A percentile compares a stretch with the other conserved stretches of the same genome.
These are phyloP conservation scores for Papilio gigon DNA, from an alignment of 2,888 invertebrate genomes.

Conservation along the genomic window DNA sequence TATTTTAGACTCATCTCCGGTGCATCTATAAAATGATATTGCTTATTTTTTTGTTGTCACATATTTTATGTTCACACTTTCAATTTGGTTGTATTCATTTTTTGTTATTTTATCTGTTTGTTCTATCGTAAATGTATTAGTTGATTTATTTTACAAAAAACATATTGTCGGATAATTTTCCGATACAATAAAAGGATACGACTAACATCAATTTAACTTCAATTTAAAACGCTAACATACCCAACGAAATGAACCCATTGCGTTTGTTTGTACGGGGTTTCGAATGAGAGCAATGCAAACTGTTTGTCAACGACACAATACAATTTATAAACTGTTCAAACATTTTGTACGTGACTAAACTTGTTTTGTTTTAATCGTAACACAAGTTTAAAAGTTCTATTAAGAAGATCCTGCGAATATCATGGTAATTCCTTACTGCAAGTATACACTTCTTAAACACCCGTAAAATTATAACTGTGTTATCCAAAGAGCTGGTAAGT, in stretches of 20 bases:
- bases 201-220: not conserved
- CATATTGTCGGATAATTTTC: too few species aligned
- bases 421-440: too few species aligned
- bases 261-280: conserved; percentile 14
- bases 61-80: too few species aligned
- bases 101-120: not conserved
- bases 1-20: not conserved
- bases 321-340: conserved; percentile 23
- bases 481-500: too few species aligned
- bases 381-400: not conserved
- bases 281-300: conserved; percentile 21
- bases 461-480: too few species aligned
- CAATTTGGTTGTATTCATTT: too few species aligned
- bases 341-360: conserved; percentile 20
- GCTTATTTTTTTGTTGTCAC: not conserved
- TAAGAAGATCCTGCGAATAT: not conserved
- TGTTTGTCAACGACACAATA: conserved; percentile 18
- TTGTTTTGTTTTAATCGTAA: conserved; percentile 2
- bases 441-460: too few species aligned
- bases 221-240: conserved; percentile 21
- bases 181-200: conserved; percentile 1
- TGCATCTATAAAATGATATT: too few species aligned
- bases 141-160: too few species aligned
- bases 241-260: conserved; percentile 15
- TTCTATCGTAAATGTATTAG: not conserved